Evolutionary conservation across 2,113 vertebrate genomes (phyloP).

Genomic region (Kryptolebias marmoratus): DNA sequence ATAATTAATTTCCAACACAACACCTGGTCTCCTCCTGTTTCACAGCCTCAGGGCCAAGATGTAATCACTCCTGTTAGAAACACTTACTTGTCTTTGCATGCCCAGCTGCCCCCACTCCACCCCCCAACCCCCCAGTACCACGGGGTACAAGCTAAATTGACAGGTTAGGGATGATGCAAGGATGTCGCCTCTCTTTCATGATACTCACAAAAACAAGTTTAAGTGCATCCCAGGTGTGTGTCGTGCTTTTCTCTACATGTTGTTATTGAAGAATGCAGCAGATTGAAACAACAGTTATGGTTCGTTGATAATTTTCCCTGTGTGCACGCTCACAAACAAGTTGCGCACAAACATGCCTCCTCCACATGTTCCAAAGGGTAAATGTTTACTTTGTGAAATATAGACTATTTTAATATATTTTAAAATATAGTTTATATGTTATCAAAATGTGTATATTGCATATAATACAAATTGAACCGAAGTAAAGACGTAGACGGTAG

Average conservation of each 20-base stretch:
- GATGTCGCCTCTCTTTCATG: conserved; percentile 4
- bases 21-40: conserved; percentile 62
- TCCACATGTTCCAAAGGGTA: not conserved
- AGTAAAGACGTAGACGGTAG: not conserved
- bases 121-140: conserved; percentile 23
- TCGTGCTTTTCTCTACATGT: conserved; percentile 7
- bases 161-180: conserved; percentile 46
- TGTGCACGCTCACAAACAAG: conserved; percentile 56
- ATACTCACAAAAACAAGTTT: conserved; percentile 56
- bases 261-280: conserved; percentile 50
- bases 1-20: conserved; percentile 61
- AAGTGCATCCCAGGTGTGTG: conserved; percentile 47
- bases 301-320: conserved; percentile 16
- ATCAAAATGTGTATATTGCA: not conserved
- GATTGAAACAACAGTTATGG: conserved; percentile 40
- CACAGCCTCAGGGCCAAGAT: conserved; percentile 42
- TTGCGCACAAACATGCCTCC: not conserved
- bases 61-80: conserved; percentile 67
- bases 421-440: not conserved
- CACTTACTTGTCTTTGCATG: conserved; percentile 76
- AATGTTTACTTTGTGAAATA: not conserved
- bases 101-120: conserved; percentile 44
- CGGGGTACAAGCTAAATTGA: conserved; percentile 61
- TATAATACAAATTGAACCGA: not conserved
- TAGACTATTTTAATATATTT: not conserved